Evolutionary conservation across 2,888 invertebrate genomes (phyloP).

Genomic region (Leptopilina syphax): DNA sequence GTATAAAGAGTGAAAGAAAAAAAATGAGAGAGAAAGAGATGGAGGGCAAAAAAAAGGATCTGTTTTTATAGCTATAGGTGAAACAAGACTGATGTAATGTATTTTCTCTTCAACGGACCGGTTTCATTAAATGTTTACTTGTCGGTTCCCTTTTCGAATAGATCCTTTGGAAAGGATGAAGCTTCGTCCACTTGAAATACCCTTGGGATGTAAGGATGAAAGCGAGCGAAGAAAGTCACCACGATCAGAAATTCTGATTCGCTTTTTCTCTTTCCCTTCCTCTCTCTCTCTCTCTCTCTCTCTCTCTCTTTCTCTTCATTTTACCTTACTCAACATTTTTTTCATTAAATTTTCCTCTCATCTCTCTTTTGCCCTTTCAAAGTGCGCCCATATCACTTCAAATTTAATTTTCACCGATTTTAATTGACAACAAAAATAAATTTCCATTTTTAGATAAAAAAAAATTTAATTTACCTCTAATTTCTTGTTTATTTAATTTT

Average conservation of each 20-base stretch:
- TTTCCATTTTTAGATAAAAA: not conserved
- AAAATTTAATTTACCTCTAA: too few relatives aligned
- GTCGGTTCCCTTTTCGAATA: constrained; percentile 2
- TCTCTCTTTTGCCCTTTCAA: not conserved
- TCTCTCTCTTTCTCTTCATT: not conserved
- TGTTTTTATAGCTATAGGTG: not conserved
- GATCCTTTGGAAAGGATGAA: constrained; percentile 2
- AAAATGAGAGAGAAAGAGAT: too few relatives aligned
- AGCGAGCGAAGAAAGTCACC: constrained; percentile 39
- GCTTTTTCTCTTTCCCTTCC: not conserved
- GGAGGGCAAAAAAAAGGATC: not conserved
- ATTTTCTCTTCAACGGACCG: constrained; percentile 34
- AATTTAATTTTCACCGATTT: not conserved
- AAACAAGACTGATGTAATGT: constrained; percentile 33
- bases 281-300: not conserved
- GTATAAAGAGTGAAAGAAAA: not conserved
- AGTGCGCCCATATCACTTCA: not conserved
- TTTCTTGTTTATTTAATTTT: too few relatives aligned
- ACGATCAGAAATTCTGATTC: constrained; percentile 36
- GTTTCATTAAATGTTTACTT: constrained; percentile 40
- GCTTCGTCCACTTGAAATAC: constrained; percentile 34
- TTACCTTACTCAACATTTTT: constrained; percentile 27
- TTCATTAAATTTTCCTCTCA: not conserved
- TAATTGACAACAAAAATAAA: not conserved
- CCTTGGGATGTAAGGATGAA: constrained; percentile 14